Evolutionary conservation across 2,113 vertebrate species (phyloP).

Genomic region (Columbina picui): DNA sequence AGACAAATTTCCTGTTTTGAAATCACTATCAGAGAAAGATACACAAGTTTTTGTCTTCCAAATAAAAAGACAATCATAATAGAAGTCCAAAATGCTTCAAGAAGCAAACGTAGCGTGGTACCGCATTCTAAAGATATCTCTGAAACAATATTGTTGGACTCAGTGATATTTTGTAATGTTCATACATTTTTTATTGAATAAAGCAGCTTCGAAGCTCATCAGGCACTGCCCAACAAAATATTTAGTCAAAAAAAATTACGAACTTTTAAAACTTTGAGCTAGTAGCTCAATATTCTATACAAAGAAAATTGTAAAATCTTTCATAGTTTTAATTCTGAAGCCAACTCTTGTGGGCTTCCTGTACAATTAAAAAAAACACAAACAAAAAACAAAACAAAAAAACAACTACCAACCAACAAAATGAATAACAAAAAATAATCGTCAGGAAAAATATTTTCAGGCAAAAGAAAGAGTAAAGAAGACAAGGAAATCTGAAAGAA

Average conservation of each 20-base stretch:
- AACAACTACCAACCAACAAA: constrained; percentile 22
- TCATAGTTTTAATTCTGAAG: constrained; percentile 85
- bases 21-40: constrained; percentile 54
- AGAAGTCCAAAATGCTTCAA: constrained; percentile 72
- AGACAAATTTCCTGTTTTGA: constrained; percentile 44
- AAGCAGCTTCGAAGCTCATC: constrained; percentile 91
- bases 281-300: constrained; percentile 83
- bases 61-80: constrained; percentile 59
- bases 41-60: neutral
- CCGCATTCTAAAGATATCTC: constrained; percentile 74
- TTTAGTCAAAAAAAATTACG: constrained; percentile 72
- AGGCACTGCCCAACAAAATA: constrained; percentile 93
- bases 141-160: constrained; percentile 81
- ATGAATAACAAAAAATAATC: constrained; percentile 74
- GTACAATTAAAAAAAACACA: constrained; percentile 73
- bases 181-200: constrained; percentile 81
- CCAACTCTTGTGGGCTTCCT: constrained; percentile 78
- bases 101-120: constrained; percentile 73
- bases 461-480: constrained; percentile 29
- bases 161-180: constrained; percentile 73
- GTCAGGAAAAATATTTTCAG: constrained; percentile 78
- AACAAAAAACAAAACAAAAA: neutral
- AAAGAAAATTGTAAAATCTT: constrained; percentile 86
- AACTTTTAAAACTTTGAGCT: constrained; percentile 79
- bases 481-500: constrained; percentile 25